phyloP scores from a whole-genome alignment of 2,113 vertebrate species.

The Mandrillus leucophaeus region DNA sequence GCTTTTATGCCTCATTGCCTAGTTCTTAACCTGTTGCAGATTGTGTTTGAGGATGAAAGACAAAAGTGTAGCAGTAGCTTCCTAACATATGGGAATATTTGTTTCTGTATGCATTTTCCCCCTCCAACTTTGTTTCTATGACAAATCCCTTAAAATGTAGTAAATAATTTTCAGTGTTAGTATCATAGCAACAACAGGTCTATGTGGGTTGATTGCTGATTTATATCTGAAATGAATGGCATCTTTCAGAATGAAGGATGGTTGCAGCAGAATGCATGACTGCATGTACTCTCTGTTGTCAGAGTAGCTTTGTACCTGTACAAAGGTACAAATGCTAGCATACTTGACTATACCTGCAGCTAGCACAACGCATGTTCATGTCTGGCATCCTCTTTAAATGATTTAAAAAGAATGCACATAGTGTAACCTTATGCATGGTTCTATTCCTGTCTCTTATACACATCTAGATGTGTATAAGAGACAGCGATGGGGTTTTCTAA shows the following conservation, averaged over 20 bases:
- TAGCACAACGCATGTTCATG: not conserved
- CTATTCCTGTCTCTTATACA: no score
- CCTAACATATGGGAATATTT: constrained; percentile 23
- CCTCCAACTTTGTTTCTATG: constrained; percentile 45
- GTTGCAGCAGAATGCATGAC: not conserved
- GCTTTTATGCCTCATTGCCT: not conserved
- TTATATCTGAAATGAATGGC: constrained; percentile 65
- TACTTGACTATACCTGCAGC: not conserved
- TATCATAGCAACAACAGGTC: constrained; percentile 58
- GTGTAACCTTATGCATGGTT: not conserved
- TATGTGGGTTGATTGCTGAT: constrained; percentile 51
- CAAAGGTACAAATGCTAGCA: not conserved
- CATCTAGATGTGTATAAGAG: no score
- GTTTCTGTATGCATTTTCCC: not conserved
- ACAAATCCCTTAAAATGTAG: constrained; percentile 46
- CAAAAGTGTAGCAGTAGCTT: not conserved
- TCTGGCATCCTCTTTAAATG: not conserved
- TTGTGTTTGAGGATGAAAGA: not conserved
- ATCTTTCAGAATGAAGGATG: constrained; percentile 61
- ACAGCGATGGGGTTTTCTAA: no score
- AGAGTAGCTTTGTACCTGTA: not conserved
- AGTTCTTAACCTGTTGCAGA: constrained; percentile 33
- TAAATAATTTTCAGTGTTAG: constrained; percentile 67
- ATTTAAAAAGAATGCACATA: not conserved
- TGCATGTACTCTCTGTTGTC: not conserved